These are phyloP conservation scores for Drosophila quadrilineata DNA, from an alignment of 1,140 invertebrate species.

Conservation along the genomic window DNA sequence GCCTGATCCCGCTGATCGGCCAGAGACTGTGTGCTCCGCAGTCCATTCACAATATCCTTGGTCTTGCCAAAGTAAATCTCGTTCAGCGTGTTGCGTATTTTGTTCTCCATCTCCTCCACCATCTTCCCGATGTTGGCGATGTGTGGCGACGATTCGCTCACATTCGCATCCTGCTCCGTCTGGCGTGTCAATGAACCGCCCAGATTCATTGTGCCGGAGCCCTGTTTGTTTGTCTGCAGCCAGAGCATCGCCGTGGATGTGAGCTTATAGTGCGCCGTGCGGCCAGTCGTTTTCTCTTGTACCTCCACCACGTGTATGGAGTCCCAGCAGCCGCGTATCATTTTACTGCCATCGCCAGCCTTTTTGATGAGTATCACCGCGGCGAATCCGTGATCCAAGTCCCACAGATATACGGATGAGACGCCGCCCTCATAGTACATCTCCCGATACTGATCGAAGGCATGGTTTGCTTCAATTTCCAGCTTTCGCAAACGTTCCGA, in stretches of 20 bases:
- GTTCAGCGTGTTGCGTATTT: slow-evolving; percentile 98
- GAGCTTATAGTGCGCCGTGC: slow-evolving; percentile 98
- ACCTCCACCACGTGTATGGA: slow-evolving; percentile 99
- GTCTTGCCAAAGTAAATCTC: slow-evolving; percentile 99
- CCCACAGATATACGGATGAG: slow-evolving; percentile 99
- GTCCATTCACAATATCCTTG: slow-evolving; percentile 98
- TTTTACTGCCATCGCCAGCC: slow-evolving; percentile 96
- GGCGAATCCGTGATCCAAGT: slow-evolving; percentile 99
- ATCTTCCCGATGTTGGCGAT: slow-evolving; percentile 98
- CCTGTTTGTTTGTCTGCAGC: slow-evolving; percentile 98
- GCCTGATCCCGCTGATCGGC: slow-evolving; percentile 91
- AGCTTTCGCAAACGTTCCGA: slow-evolving; percentile 97
- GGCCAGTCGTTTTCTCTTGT: slow-evolving; percentile 95
- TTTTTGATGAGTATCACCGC: slow-evolving; percentile 99
- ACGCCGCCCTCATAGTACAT: slow-evolving; percentile 99
- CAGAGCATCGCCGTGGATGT: slow-evolving; percentile 99
- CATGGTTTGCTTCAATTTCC: slow-evolving; percentile 98
- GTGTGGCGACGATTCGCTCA: slow-evolving; percentile 96
- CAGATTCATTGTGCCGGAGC: slow-evolving; percentile 98
- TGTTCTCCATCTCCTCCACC: slow-evolving; percentile 99
- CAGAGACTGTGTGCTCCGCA: slow-evolving; percentile 93
- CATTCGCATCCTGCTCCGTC: slow-evolving; percentile 93
- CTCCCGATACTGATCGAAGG: slow-evolving; percentile 99
- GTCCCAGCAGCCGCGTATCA: slow-evolving; percentile 99
- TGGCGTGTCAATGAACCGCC: slow-evolving; percentile 98